Base-by-base conservation (phyloP, 2,888 invertebrate species). In the Unio pictorum region DNA sequence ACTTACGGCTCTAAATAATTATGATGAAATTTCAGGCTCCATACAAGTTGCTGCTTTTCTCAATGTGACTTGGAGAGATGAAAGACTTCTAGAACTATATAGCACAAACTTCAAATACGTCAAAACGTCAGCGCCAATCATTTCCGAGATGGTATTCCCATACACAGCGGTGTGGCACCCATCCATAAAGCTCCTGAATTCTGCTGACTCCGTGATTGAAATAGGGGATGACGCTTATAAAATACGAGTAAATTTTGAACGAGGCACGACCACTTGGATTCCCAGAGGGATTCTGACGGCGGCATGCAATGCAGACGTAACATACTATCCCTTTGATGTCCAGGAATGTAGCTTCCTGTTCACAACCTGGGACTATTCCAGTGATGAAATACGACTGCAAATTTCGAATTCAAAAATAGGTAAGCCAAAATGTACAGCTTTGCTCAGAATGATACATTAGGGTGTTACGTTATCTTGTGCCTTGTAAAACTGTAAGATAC, bases 221-320 rank as follows among this genome's bases (percentile, higher is more conserved):
- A 72, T 76, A 28, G 76, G 74, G 8, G 76, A 76, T 65, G 74
- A 70, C 8, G 73, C 76, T 3, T 77, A 74, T 57, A 77, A 77
- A 30, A 67, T 77, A 11, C 63, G 57, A 17, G 72, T 69, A 59
- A 66, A 60, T 30, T 30, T 66, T 6, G 11, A 55, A 6, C 64
- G 28, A 18, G 30, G 30, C 17, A 58, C 15, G 4, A 73, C 73
- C 4, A 64, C 54, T 4, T 77, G 76, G 76, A 64, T 74, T 55
- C 76, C 76, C 45, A 57, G 74, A 55, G 68, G 74, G 23, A 64
- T 77, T 1, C 65, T 77, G 6, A 68, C 73, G 4, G 72, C 73
- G 15, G 71, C 74, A 3, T 77, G 76, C 64, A 63, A 67, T 45
- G 73, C 76, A 26, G 76, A 77, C 61, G 74, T 74, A n/a, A 77